Evolutionary conservation across 2,797 vertebrate species (phyloP), one percentile per base, ranked within the genome.

Genomic region (Microtus obscurus): DNA sequence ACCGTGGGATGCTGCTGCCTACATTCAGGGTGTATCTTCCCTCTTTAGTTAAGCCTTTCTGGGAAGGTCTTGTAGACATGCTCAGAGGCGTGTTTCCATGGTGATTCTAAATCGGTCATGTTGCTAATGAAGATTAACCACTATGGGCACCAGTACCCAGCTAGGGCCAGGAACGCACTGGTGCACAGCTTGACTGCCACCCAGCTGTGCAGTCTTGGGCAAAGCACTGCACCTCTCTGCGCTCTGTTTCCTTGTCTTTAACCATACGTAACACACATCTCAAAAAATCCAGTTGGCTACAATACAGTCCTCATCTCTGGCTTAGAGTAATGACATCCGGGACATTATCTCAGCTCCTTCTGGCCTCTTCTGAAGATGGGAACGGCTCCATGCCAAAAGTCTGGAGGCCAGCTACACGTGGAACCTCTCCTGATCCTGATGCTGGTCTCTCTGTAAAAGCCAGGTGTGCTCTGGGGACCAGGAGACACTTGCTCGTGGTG

Each of bases 181-280:
- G 45, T 43, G n/a, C 27, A 27, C 65, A 43, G 43, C 65, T 79
- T 88, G 67, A 53, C 14, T 51, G 34, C 51, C 34, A 19, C 34
- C 37, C 73, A 63, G n/a, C 91, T 95, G 76, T 93, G 85, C 53
- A 53, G 34, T 91, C 34, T 21, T 65, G 53, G 76, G 51, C 65
- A 77, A 86, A 37, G 63, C 8, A 8, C 14, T 81, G 40, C 11
- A 59, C 40, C 74, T 93, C 93, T 80, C 92, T 73, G 93, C 77
- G 34, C 51, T n/a, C 40, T 12, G 27, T 82, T 63, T 78, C 29
- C 59, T 91, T 43, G 37, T 93, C 48, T 90, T 53, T 83, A 74
- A 63, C 48, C 53, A 45, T 67, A 80, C 73, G 45, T 31, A 80
- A 63, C 34, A 45, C 43, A 77, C 23, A 63, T 45, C 56, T 48